Conservation (phyloP, 1,140 invertebrate species). For the Daktulosphaira vitifoliae region DNA sequence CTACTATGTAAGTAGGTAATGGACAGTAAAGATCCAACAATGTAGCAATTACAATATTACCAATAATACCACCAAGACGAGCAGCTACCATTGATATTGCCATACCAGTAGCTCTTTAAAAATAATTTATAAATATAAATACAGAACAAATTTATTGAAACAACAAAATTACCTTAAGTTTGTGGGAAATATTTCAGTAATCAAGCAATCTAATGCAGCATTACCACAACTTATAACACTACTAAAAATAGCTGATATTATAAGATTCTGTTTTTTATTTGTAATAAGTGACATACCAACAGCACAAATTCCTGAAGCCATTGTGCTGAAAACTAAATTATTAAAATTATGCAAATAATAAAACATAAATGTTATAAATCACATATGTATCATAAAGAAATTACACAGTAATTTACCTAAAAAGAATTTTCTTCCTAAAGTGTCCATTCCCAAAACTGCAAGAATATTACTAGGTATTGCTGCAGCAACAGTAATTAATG, state of each 20-base stretch:
- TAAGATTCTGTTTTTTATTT: slow-evolving; percentile 69
- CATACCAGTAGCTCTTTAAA: slow-evolving; percentile 65
- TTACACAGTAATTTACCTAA: no score
- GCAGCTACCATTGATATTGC: slow-evolving; percentile 80
- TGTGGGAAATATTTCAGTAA: slow-evolving; percentile 82
- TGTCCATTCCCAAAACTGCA: slow-evolving; percentile 65
- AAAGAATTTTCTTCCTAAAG: slow-evolving; percentile 80
- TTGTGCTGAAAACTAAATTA: slow-evolving; percentile 66
- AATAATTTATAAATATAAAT: not conserved
- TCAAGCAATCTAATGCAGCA: slow-evolving; percentile 76
- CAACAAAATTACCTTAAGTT: slow-evolving; percentile 53
- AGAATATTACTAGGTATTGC: slow-evolving; percentile 75
- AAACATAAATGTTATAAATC: not conserved
- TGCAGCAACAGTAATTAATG: slow-evolving; percentile 72
- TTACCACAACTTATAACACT: slow-evolving; percentile 81
- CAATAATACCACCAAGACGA: slow-evolving; percentile 72
- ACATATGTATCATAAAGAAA: not conserved
- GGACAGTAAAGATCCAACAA: slow-evolving; percentile 73
- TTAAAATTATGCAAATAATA: not conserved
- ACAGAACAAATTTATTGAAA: not conserved
- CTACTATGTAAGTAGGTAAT: slow-evolving; percentile 75
- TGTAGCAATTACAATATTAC: slow-evolving; percentile 75
- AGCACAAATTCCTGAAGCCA: slow-evolving; percentile 75
- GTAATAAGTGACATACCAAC: slow-evolving; percentile 73
- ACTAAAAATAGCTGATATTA: slow-evolving; percentile 75